Base-by-base conservation (phyloP, 2,888 invertebrate genomes). In the Tipula helvola region DNA sequence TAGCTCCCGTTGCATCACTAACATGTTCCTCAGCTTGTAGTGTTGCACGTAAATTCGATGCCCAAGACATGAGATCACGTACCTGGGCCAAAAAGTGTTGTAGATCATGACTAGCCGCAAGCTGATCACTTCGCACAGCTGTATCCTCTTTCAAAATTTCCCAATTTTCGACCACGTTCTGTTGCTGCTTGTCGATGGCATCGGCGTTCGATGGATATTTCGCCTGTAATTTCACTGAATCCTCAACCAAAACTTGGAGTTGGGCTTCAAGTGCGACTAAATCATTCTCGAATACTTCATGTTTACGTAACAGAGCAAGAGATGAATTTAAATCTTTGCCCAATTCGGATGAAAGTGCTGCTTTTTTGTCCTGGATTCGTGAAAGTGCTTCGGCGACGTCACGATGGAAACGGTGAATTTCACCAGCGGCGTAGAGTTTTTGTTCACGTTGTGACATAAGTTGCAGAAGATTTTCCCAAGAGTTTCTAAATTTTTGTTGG, bases 381-480 rank as follows among this genome's bases (percentile, higher is more conserved):
- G 96, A 95, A 8, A 97, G 91, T 1, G 98, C 96, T 90, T 99
- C 98, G 36, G 96, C 97, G 1, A 97, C 97, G 91, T 99, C 99
- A 87, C 98, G 95, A 92, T 99, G 99, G 94, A 98, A 99, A 87
- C 98, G 94, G 92, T 99, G 99, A 88, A 99, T 97, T 92, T 99
- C 98, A 10, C 97, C 98, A 0, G 99, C 99, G 0, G 98, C 99
- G 90, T 96, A 95, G 57, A 99, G 92, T 83, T 97, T 95, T 88
- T 96, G 95, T 88, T 97, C 97, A 13, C 99, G 94, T 86, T 96
- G 95, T 89, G 96, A 96, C 87, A 99, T 96, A 90, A 97, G 95
- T 86, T 97, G 96, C 86, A 98, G 93, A 0, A 99, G 94, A 85
- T 96, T 95, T 88, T 96, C 95, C 99, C 99, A 99, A 4, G 94